Evolutionary conservation across 2,888 invertebrate species (phyloP).

Genomic region (Branchellion lobata): DNA sequence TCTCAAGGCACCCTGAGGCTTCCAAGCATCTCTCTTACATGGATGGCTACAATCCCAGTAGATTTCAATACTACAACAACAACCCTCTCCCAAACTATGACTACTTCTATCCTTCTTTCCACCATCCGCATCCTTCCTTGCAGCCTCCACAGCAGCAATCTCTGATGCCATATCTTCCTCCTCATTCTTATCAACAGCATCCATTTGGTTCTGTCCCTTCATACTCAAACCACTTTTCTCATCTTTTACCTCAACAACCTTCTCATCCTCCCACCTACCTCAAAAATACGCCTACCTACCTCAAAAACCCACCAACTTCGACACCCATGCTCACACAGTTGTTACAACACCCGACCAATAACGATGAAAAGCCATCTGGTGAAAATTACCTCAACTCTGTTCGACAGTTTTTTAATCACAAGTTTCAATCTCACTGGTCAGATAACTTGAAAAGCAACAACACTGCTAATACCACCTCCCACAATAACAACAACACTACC

Average conservation of each 20-base stretch:
- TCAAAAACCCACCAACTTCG: slow-evolving; percentile 13
- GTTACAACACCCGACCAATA: slow-evolving; percentile 34
- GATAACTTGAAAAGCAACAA: not conserved
- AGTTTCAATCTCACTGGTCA: slow-evolving; percentile 5
- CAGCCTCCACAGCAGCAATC: slow-evolving; percentile 6
- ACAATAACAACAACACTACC: no score
- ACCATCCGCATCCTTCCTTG: not conserved
- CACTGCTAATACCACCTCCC: no score
- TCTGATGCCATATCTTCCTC: slow-evolving; percentile 8
- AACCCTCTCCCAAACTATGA: slow-evolving; percentile 8
- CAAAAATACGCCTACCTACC: slow-evolving; percentile 4
- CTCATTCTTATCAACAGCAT: slow-evolving; percentile 23
- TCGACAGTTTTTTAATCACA: slow-evolving; percentile 7
- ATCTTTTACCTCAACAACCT: slow-evolving; percentile 10
- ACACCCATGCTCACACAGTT: slow-evolving; percentile 42
- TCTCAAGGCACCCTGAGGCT: not conserved
- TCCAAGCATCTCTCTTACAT: not conserved
- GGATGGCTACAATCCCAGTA: slow-evolving; percentile 7
- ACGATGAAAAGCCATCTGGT: not conserved
- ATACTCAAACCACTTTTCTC: slow-evolving; percentile 7
- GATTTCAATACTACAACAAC: slow-evolving; percentile 18
- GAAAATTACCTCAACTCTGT: slow-evolving; percentile 14
- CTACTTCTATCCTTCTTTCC: slow-evolving; percentile 34
- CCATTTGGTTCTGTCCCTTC: not conserved
- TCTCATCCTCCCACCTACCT: slow-evolving; percentile 7